phyloP scores from a whole-genome alignment of 2,797 vertebrate genomes.

The Coregonus sp. region DNA sequence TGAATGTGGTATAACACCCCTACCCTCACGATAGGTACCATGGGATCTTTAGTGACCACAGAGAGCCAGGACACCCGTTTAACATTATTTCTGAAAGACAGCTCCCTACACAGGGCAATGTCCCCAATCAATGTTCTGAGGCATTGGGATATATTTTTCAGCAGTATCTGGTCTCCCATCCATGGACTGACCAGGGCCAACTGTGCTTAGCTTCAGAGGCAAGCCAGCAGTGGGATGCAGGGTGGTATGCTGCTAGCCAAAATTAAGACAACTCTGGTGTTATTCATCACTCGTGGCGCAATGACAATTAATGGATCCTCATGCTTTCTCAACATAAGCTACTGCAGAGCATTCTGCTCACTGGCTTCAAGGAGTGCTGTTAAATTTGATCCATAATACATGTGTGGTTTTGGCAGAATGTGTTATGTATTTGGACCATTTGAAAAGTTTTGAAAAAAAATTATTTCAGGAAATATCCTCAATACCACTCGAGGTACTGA shows the following conservation, averaged over 20 bases:
- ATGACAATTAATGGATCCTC: constrained; percentile 64
- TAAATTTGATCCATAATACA: constrained; percentile 60
- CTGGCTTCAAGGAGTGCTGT: constrained; percentile 38
- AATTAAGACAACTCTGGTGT: constrained; percentile 40
- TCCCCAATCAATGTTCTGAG: too few species aligned
- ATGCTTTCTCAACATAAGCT: constrained; percentile 58
- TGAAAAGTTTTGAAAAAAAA: constrained; percentile 21
- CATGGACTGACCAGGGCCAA: too few species aligned
- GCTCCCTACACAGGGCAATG: too few species aligned
- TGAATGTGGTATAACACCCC: neutral
- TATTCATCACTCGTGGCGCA: constrained; percentile 38
- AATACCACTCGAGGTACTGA: constrained; percentile 27
- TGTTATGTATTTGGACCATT: constrained; percentile 43
- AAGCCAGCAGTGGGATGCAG: too few species aligned
- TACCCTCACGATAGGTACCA: too few species aligned
- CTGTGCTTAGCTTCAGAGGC: too few species aligned
- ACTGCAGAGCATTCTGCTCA: constrained; percentile 48
- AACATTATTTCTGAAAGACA: too few species aligned
- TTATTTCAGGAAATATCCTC: constrained; percentile 15
- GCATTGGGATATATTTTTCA: too few species aligned
- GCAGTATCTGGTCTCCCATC: too few species aligned
- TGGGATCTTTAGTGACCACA: too few species aligned
- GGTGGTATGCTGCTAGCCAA: constrained; percentile 21
- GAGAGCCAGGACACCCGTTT: too few species aligned
- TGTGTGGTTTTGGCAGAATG: constrained; percentile 29